phyloP scores from a whole-genome alignment of 1,140 invertebrate genomes.

The Phortica variegata region DNA sequence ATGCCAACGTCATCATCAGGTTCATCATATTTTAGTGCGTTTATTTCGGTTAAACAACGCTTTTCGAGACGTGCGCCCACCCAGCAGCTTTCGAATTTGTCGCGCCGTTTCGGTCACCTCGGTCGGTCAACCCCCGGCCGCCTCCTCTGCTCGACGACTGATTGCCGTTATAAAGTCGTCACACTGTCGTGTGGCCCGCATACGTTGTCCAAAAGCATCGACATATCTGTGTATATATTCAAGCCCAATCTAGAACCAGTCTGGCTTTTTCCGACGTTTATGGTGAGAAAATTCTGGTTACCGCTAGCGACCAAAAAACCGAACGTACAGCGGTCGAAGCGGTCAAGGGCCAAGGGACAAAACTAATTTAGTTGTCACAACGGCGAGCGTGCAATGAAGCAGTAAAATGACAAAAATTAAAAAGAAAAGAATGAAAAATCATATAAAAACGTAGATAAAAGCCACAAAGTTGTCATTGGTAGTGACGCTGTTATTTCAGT shows the following conservation, averaged over 20 bases:
- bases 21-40: conserved; percentile 7
- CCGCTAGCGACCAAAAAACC: conserved; percentile 40
- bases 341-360: conserved; percentile 16
- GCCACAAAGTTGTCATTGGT: too few relatives aligned
- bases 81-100: background rate
- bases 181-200: background rate
- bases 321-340: too few relatives aligned
- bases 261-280: too few relatives aligned
- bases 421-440: conserved; percentile 4
- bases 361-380: background rate
- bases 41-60: conserved; percentile 12
- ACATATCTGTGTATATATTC: too few relatives aligned
- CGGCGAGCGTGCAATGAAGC: conserved; percentile 2
- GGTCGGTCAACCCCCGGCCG: conserved; percentile 10
- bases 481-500: too few relatives aligned
- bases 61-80: background rate
- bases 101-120: conserved; percentile 12
- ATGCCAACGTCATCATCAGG: too few relatives aligned
- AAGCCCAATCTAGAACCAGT: too few relatives aligned
- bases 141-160: conserved; percentile 16
- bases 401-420: conserved; percentile 11
- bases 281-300: conserved; percentile 40
- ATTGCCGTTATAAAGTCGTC: background rate
- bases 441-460: too few relatives aligned
- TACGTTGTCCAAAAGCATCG: background rate